Percentiles rank a stretch among this genome's conserved stretches.
Evolutionary conservation across 2,113 vertebrate species (phyloP).

Genomic region (Sakesphorus luctuosus): DNA sequence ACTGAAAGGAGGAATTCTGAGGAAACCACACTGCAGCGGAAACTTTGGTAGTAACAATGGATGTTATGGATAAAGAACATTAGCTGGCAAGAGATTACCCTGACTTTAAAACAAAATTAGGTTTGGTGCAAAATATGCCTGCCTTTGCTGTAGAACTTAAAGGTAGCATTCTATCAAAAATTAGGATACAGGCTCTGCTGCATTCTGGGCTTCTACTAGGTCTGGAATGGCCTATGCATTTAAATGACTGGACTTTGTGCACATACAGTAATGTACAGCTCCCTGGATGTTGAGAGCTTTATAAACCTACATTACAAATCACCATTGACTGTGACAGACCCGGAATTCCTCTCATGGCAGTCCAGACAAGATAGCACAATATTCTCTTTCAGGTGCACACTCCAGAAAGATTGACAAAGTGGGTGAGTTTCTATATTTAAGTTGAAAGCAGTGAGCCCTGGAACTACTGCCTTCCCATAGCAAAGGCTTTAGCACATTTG

Average conservation of each 20-base stretch:
- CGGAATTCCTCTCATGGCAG: neutral
- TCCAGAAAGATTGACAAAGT: neutral
- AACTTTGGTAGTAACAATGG: neutral
- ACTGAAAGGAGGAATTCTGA: neutral
- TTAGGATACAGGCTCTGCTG: neutral
- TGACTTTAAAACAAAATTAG: conserved; percentile 18
- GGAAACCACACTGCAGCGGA: neutral
- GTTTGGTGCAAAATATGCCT: neutral
- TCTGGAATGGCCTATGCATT: neutral
- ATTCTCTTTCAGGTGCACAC: neutral
- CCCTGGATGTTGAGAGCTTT: neutral
- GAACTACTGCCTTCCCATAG: neutral
- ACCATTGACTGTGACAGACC: neutral
- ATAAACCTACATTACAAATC: neutral
- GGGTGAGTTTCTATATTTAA: neutral
- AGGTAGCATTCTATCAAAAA: neutral
- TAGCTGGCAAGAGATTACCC: neutral
- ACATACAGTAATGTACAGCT: neutral
- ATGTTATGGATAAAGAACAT: neutral
- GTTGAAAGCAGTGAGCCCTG: neutral
- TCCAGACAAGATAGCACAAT: neutral
- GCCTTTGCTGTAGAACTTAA: neutral
- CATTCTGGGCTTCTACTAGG: neutral
- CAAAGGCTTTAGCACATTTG: neutral
- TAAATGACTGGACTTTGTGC: neutral